Conservation (phyloP, 2,797 vertebrate species). For the Spatula clypeata region DNA sequence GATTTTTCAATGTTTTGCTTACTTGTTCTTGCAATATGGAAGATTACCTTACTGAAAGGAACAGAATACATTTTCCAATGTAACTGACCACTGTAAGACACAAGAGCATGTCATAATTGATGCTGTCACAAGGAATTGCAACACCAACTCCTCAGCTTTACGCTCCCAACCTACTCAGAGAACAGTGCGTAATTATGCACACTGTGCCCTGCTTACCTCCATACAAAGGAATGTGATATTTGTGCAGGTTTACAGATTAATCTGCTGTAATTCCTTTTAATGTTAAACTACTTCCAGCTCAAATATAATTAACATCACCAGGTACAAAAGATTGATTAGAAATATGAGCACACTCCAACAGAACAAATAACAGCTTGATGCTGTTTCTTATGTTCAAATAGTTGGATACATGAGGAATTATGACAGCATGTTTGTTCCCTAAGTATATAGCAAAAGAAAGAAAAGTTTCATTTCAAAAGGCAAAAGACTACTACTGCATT, state of each 20-base stretch:
- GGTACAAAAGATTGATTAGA: conserved; percentile 36
- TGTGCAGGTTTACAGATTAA: conserved; percentile 71
- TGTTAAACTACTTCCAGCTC: conserved; percentile 65
- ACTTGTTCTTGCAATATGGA: neutral
- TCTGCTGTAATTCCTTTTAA: conserved; percentile 59
- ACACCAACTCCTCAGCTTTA: conserved; percentile 11
- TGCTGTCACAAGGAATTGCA: neutral
- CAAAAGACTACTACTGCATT: conserved; percentile 18
- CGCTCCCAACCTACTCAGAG: neutral
- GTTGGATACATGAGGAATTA: conserved; percentile 21
- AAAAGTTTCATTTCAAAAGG: conserved; percentile 56
- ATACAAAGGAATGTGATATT: conserved; percentile 63
- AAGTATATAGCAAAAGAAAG: neutral
- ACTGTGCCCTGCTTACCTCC: conserved; percentile 29
- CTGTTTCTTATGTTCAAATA: conserved; percentile 44
- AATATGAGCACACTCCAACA: conserved; percentile 23
- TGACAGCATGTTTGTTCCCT: conserved; percentile 39
- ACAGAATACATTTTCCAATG: neutral
- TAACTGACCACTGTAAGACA: neutral
- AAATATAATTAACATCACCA: conserved; percentile 65
- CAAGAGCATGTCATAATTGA: neutral
- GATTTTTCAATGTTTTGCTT: neutral
- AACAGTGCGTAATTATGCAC: neutral
- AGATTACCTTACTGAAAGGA: neutral
- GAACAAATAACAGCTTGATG: conserved; percentile 43